Conservation (phyloP, 2,113 vertebrate species). For the Empidonax traillii region DNA sequence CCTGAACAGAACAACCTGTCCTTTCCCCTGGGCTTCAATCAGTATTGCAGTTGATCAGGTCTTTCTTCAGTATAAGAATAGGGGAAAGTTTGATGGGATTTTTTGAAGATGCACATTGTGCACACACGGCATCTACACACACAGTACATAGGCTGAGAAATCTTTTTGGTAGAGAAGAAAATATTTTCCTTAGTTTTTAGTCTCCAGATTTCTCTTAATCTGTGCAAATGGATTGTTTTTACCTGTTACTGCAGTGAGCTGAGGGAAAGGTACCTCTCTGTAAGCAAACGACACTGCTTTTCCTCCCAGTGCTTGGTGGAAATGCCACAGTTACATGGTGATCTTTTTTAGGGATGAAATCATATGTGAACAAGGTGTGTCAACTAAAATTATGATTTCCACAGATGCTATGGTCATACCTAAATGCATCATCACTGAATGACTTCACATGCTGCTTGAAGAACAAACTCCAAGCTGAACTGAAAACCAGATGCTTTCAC, state of each 20-base stretch:
- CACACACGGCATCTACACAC: too few species aligned
- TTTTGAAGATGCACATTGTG: not conserved
- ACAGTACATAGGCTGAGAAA: not conserved
- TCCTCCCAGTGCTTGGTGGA: not conserved
- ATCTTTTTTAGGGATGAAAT: not conserved
- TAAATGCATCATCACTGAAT: not conserved
- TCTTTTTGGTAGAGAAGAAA: not conserved
- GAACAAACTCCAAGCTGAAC: not conserved
- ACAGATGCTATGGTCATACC: not conserved
- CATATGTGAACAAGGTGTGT: rapidly evolving
- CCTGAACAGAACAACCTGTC: not conserved
- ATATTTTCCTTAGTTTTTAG: not conserved
- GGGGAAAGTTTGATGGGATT: not conserved
- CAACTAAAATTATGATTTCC: not conserved
- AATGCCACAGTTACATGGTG: not conserved
- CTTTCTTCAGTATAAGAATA: not conserved
- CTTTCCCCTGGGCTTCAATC: not conserved
- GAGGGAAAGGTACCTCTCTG: not conserved
- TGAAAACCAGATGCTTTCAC: not conserved
- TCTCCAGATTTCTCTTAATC: not conserved
- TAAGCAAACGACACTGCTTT: not conserved
- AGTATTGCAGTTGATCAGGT: rapidly evolving
- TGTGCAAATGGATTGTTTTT: not conserved
- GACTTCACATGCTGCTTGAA: not conserved
- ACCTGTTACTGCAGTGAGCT: not conserved